Percentiles rank a stretch among this genome's conserved stretches.
These are phyloP conservation scores for Onthophagus taurus DNA, from an alignment of 1,140 invertebrate species.

Conservation along the genomic window DNA sequence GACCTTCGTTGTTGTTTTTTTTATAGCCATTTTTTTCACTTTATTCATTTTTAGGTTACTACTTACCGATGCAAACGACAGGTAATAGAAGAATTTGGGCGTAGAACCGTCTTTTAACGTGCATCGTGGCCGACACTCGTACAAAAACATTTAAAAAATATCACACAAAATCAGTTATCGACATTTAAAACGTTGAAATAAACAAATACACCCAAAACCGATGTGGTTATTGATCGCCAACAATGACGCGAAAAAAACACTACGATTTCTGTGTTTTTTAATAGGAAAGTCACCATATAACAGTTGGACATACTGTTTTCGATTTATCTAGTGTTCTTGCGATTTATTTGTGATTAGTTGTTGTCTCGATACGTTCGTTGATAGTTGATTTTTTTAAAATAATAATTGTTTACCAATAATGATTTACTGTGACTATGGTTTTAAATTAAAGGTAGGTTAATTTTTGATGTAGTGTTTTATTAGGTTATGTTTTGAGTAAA, in stretches of 20 bases:
- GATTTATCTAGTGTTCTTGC: too few relatives aligned
- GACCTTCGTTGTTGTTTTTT: not conserved
- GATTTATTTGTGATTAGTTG: too few relatives aligned
- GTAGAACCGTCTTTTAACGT: slow-evolving; percentile 1
- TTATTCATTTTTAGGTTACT: not conserved
- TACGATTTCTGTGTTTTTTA: not conserved
- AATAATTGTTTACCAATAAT: too few relatives aligned
- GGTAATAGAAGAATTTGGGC: not conserved
- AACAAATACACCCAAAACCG: slow-evolving; percentile 10
- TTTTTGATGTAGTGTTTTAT: too few relatives aligned
- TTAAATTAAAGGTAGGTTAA: too few relatives aligned
- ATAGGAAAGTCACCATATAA: too few relatives aligned
- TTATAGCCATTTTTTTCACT: not conserved
- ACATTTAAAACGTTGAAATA: not conserved
- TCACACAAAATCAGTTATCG: slow-evolving; percentile 2
- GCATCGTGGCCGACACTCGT: slow-evolving; percentile 5
- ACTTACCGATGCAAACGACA: slow-evolving; percentile 4
- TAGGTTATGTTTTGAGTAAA: too few relatives aligned
- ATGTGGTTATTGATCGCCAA: slow-evolving; percentile 9
- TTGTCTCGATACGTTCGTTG: too few relatives aligned
- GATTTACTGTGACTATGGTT: too few relatives aligned
- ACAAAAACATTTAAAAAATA: slow-evolving; percentile 8
- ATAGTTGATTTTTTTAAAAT: too few relatives aligned
- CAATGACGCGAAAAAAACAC: not conserved
- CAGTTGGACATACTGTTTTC: too few relatives aligned